These are phyloP conservation scores for Smithornis capensis DNA, from an alignment of 2,113 vertebrate species.

Conservation along the genomic window DNA sequence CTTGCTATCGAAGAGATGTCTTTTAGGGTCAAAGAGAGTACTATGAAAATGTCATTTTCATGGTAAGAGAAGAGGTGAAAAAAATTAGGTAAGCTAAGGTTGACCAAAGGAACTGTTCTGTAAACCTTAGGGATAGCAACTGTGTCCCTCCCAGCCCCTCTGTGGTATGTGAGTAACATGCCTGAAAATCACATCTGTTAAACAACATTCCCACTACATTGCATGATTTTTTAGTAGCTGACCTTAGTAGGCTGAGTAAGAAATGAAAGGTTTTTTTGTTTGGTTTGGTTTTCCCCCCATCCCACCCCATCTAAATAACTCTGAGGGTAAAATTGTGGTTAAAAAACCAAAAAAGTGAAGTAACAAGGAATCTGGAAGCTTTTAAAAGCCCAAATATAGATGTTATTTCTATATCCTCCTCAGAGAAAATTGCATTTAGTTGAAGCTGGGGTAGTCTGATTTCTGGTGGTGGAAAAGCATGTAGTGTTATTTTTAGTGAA, in stretches of 20 bases:
- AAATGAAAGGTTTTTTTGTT: background rate
- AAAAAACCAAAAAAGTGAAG: background rate
- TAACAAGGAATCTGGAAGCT: background rate
- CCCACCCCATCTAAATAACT: background rate
- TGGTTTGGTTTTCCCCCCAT: background rate
- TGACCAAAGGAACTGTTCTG: background rate
- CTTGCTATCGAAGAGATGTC: background rate
- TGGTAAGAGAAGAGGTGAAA: background rate
- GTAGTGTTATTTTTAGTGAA: background rate
- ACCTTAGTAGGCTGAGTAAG: background rate
- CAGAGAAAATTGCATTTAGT: background rate
- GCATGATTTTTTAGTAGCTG: background rate
- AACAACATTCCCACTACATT: background rate
- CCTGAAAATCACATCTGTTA: background rate
- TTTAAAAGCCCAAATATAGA: background rate
- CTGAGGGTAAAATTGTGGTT: background rate
- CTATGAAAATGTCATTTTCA: background rate
- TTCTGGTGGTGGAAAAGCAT: background rate
- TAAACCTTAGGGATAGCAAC: background rate
- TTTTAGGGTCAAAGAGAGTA: background rate
- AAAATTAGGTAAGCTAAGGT: background rate
- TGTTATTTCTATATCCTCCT: background rate
- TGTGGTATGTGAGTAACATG: background rate
- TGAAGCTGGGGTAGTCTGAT: background rate
- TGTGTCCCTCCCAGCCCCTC: background rate